These are phyloP conservation scores for Drosophila tristis DNA, from an alignment of 1,140 invertebrate genomes.

Conservation along the genomic window DNA sequence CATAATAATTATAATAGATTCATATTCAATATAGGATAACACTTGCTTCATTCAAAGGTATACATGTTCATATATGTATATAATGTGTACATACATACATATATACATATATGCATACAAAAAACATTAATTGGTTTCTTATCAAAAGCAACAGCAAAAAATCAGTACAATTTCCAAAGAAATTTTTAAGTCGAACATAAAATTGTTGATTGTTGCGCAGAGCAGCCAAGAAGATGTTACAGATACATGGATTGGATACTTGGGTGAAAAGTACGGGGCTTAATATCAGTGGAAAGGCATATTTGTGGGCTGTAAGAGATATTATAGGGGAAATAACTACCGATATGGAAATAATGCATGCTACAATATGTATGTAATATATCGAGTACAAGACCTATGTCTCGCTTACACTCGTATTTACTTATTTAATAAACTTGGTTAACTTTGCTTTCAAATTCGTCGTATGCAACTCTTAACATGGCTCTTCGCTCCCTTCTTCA, in stretches of 20 bases:
- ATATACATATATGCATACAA: conserved; percentile 32
- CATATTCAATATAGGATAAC: conserved; percentile 64
- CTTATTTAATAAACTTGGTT: conserved; percentile 47
- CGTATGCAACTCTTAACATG: conserved; percentile 54
- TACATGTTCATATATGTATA: neutral
- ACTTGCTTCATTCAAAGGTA: conserved; percentile 32
- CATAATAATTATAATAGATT: conserved; percentile 59
- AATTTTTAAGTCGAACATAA: conserved; percentile 40
- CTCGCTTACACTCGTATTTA: too few species aligned
- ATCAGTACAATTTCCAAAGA: conserved; percentile 67
- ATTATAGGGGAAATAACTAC: conserved; percentile 39
- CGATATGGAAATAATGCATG: conserved; percentile 23
- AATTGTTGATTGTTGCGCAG: conserved; percentile 50
- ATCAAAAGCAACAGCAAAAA: conserved; percentile 55
- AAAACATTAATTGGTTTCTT: conserved; percentile 36
- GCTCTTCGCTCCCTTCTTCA: conserved; percentile 26
- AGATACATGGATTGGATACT: conserved; percentile 5
- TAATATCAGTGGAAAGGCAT: conserved; percentile 40
- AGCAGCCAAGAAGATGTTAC: conserved; percentile 19
- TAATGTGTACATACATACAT: conserved; percentile 11
- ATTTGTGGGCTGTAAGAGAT: conserved; percentile 21
- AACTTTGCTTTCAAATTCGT: conserved; percentile 75
- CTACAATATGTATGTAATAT: conserved; percentile 42
- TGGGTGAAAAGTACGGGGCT: conserved; percentile 31
- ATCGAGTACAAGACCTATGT: conserved; percentile 13